Conservation (phyloP, 1,140 invertebrate species). For the Eubasilissa regina region DNA sequence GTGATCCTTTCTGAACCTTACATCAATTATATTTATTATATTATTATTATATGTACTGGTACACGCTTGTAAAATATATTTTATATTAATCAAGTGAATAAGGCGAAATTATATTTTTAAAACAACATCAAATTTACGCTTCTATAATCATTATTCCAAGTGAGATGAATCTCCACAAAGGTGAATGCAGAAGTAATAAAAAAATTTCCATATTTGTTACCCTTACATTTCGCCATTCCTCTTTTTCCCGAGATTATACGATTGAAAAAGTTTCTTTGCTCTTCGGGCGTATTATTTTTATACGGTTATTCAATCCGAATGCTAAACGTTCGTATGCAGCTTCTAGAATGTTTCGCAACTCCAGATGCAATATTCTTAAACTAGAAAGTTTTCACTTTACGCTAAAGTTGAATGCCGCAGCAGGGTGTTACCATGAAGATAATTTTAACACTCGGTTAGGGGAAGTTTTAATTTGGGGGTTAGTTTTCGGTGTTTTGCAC, state of each 20-base stretch:
- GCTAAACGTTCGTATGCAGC: constrained; percentile 32
- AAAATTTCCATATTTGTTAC: too few relatives aligned
- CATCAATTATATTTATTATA: too few relatives aligned
- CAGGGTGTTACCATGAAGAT: constrained; percentile 6
- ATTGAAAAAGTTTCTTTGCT: constrained; percentile 53
- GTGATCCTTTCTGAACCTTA: too few relatives aligned
- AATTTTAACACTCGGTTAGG: constrained; percentile 24
- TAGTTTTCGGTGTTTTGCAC: background rate
- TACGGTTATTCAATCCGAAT: constrained; percentile 47
- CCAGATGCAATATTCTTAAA: constrained; percentile 47
- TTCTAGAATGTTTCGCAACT: constrained; percentile 33
- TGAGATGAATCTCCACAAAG: too few relatives aligned
- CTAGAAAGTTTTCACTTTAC: constrained; percentile 44
- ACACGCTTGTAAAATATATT: too few relatives aligned
- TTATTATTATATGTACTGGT: too few relatives aligned
- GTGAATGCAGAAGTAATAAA: too few relatives aligned
- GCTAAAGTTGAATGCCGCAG: constrained; percentile 1
- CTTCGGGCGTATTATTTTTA: constrained; percentile 50
- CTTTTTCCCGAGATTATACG: constrained; percentile 1
- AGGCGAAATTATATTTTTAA: too few relatives aligned
- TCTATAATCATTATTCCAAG: too few relatives aligned
- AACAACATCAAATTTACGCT: too few relatives aligned
- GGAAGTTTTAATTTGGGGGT: background rate
- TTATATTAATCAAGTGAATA: too few relatives aligned
- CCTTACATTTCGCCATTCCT: background rate